Base-by-base conservation (phyloP, 1,140 invertebrate species). In the Lasioglossum baleicum region DNA sequence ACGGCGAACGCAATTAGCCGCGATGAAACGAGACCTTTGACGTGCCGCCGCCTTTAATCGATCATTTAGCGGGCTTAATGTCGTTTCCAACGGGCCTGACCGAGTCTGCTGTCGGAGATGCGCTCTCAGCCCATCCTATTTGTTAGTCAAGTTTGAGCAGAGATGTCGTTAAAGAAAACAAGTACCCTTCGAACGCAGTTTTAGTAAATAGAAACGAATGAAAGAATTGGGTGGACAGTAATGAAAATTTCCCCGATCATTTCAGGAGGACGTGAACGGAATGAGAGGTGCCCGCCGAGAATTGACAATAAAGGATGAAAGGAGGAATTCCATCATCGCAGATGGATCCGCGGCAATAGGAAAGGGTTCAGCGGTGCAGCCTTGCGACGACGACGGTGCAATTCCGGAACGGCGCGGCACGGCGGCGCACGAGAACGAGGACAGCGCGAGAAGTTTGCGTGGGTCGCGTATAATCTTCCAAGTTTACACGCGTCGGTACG, bases 21-120 rank as follows among this genome's bases (percentile, higher is more conserved):
- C 69, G 35, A 22, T 61, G 74, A 22, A 76, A 60, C 22, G 35
- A 22, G 48, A 42, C 69, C 68, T 78, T 72, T 78, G 68, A 77
- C 66, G 65, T 35, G 75, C 67, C 67, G 75, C 10, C 53, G 66
- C 35, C 40, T 69, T 68, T 69, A 69, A 76, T 69, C 65, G 66
- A 61, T 78, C 68, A 78, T 78, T 78, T 78, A 53, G 44, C 75
- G n/a, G n/a, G 15, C 69, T 72, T 65, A 48, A 69, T n/a, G 48
- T 53, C 48, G 8, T 26, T 26, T 40, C 40, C 35, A 44, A 26
- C 64, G 10, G 22, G n/a, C 51, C 26, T n/a, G 15, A 26, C 60
- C 22, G 44, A 63, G 58, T 51, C 17, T 10, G 40, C 4, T n/a
- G 22, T 15, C 51, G 51, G 13, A 15, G 51, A 53, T 53, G 5